Conservation (phyloP, 2,797 vertebrate genomes). For the Anas bernieri region DNA sequence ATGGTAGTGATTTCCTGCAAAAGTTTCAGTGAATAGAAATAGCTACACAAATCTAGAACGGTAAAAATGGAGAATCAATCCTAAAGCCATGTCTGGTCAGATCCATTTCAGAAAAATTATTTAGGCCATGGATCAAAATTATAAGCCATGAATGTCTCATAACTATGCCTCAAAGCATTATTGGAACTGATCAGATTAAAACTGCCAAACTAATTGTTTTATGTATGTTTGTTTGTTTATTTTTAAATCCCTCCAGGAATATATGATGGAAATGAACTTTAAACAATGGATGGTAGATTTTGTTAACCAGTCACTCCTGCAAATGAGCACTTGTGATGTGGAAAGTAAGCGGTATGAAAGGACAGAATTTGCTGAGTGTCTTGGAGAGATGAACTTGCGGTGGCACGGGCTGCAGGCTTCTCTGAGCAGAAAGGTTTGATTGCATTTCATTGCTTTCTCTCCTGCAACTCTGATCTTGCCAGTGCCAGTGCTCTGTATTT, state of each 20-base stretch:
- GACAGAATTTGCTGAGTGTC: conserved; percentile 86
- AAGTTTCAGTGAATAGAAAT: not conserved
- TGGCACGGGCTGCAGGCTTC: conserved; percentile 83
- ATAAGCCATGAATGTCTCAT: not conserved
- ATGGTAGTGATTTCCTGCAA: not conserved
- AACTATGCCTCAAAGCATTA: not conserved
- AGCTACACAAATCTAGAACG: not conserved
- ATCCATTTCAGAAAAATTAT: not conserved
- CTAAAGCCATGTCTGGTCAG: not conserved
- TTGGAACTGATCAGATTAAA: not conserved
- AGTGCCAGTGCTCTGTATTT: not conserved
- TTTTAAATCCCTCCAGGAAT: conserved; percentile 75
- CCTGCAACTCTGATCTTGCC: not conserved
- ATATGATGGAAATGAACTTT: conserved; percentile 81
- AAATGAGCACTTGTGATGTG: conserved; percentile 77
- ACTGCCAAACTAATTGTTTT: not conserved
- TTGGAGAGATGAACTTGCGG: conserved; percentile 82
- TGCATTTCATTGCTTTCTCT: not conserved
- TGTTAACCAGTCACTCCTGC: conserved; percentile 84
- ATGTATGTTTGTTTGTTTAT: rapidly evolving
- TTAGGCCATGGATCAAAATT: not conserved
- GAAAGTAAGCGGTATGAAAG: conserved; percentile 82
- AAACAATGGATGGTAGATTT: conserved; percentile 86
- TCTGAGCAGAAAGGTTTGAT: conserved; percentile 83
- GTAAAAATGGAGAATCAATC: not conserved